These are phyloP conservation scores for Dendrocopos noguchii DNA, from an alignment of 2,113 vertebrate species.

Conservation along the genomic window DNA sequence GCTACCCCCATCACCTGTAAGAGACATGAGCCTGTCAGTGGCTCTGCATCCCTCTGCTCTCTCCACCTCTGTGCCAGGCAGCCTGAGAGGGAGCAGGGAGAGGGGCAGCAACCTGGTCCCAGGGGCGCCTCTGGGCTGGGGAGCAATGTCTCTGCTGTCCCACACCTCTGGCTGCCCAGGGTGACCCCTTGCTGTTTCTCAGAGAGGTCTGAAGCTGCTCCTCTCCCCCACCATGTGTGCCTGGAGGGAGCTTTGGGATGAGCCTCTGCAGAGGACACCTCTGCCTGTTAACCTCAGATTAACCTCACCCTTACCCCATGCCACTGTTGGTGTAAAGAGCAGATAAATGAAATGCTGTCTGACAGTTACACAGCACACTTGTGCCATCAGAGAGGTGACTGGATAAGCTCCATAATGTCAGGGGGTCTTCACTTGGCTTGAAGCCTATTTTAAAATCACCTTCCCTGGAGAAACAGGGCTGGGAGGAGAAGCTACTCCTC, in stretches of 20 bases:
- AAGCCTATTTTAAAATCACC: neutral
- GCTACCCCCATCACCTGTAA: neutral
- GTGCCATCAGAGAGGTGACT: neutral
- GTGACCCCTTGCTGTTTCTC: rapidly evolving
- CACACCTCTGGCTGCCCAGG: neutral
- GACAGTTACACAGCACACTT: neutral
- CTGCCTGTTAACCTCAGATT: neutral
- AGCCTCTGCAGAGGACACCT: neutral
- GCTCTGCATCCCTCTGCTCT: neutral
- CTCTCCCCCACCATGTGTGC: rapidly evolving
- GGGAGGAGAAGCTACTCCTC: neutral
- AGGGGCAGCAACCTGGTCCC: rapidly evolving
- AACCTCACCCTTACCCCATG: neutral
- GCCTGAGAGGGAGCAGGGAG: neutral
- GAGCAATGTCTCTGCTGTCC: neutral
- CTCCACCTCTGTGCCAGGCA: rapidly evolving
- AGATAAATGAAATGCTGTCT: neutral
- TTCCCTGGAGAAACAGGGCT: neutral
- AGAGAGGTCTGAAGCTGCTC: neutral
- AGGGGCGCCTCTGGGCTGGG: neutral
- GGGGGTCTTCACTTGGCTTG: neutral
- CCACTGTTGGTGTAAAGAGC: neutral
- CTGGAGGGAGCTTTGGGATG: too few species aligned
- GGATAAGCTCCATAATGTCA: neutral
- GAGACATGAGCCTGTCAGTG: rapidly evolving